These are phyloP conservation scores for Kryptolebias marmoratus DNA, from an alignment of 2,113 vertebrate genomes.

Conservation along the genomic window DNA sequence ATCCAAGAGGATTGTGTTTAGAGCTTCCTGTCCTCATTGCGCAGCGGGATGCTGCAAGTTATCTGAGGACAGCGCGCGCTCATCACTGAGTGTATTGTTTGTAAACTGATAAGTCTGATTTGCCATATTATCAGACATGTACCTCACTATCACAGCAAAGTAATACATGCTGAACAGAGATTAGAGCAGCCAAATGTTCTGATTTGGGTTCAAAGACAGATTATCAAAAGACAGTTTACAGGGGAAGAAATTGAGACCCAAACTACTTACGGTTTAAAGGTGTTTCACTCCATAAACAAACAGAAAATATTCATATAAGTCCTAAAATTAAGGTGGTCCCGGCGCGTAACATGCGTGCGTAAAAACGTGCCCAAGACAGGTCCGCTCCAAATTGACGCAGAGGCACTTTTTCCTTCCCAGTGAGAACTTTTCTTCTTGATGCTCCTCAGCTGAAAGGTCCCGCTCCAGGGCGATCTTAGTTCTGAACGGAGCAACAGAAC, in stretches of 20 bases:
- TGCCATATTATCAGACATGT: neutral
- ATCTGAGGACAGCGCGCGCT: constrained; percentile 55
- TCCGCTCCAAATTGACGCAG: constrained; percentile 43
- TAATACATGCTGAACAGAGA: neutral
- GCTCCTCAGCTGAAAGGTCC: constrained; percentile 56
- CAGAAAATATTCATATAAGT: constrained; percentile 23
- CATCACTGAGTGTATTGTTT: constrained; percentile 23
- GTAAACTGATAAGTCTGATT: neutral
- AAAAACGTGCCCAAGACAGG: constrained; percentile 52
- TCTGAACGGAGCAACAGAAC: constrained; percentile 72
- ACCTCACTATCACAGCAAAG: neutral
- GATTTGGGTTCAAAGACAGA: neutral
- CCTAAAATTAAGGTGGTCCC: constrained; percentile 67
- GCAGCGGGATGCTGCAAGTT: constrained; percentile 31
- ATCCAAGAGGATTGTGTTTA: neutral
- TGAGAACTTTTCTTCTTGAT: constrained; percentile 30
- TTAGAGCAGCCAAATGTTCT: too few relatives aligned
- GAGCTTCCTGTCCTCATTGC: neutral
- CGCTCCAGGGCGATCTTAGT: constrained; percentile 65
- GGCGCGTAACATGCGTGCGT: constrained; percentile 61
- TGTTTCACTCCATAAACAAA: constrained; percentile 75
- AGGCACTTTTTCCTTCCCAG: constrained; percentile 29
- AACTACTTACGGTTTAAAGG: constrained; percentile 65
- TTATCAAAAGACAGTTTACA: neutral
- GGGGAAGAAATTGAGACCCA: neutral